Percentiles rank a stretch among this genome's conserved stretches.
Conservation (phyloP, 2,888 invertebrate species). For the Xylocampa areola region DNA sequence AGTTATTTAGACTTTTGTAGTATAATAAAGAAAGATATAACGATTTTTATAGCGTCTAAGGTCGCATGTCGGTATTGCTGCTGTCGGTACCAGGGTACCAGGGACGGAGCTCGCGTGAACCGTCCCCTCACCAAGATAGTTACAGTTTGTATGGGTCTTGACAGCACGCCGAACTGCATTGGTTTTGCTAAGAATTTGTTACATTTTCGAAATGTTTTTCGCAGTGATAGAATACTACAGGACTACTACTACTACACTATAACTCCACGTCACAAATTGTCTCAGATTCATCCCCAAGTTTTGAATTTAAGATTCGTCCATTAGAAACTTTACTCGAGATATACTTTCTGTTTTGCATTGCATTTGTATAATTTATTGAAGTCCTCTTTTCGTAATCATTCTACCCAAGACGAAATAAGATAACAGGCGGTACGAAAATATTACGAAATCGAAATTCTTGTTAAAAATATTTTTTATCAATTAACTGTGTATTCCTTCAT, state of each 20-base stretch:
- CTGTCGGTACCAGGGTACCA: slow-evolving; percentile 79
- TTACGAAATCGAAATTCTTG: not conserved
- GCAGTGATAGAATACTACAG: not conserved
- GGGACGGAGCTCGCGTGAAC: slow-evolving; percentile 82
- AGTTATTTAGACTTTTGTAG: slow-evolving; percentile 35
- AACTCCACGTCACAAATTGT: not conserved
- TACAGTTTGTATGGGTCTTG: slow-evolving; percentile 48
- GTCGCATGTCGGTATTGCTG: slow-evolving; percentile 81
- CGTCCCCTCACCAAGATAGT: slow-evolving; percentile 59
- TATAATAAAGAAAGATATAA: slow-evolving; percentile 61
- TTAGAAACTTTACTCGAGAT: not conserved
- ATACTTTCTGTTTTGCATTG: not conserved
- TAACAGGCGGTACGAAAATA: not conserved
- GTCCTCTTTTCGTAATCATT: not conserved
- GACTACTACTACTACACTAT: not conserved
- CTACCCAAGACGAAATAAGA: not conserved
- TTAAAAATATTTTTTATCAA: not conserved
- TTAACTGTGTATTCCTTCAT: slow-evolving; percentile 1
- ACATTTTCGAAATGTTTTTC: slow-evolving; percentile 12
- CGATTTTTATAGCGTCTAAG: slow-evolving; percentile 73
- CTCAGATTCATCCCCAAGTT: not conserved
- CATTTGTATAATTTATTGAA: not conserved
- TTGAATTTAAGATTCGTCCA: not conserved
- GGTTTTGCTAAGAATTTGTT: slow-evolving; percentile 18
- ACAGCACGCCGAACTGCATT: slow-evolving; percentile 41